Percentiles rank a stretch among this genome's conserved stretches.
phyloP scores from a whole-genome alignment of 1,140 invertebrate species.

The Apolygus lucorum region DNA sequence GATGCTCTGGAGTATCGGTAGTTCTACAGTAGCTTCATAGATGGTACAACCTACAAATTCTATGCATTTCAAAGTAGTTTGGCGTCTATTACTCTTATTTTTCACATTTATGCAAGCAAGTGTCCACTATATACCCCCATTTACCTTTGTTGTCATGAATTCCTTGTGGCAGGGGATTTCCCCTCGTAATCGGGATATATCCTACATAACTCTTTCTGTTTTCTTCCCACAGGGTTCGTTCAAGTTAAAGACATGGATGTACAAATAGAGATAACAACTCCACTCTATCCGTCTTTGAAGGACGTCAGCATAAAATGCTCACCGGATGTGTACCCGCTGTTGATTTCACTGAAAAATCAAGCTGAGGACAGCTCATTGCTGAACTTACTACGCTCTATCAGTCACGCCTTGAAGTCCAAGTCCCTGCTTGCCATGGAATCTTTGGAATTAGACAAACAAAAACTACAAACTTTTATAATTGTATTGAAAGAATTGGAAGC shows the following conservation, averaged over 20 bases:
- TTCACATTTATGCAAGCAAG: no score
- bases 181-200: no score
- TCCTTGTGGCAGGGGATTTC: no score
- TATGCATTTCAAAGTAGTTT: no score
- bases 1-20: no score
- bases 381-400: neutral
- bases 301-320: neutral
- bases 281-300: neutral
- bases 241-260: neutral
- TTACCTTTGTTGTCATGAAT: no score
- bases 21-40: no score
- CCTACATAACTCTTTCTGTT: no score
- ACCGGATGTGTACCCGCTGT: neutral
- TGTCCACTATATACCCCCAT: no score
- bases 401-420: neutral
- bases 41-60: no score
- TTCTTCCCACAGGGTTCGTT: neutral
- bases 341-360: neutral
- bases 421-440: neutral
- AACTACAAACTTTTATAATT: neutral
- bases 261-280: neutral
- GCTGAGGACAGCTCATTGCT: neutral
- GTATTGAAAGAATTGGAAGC: neutral
- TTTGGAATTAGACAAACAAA: neutral
- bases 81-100: no score